phyloP scores from a whole-genome alignment of 2,113 vertebrate genomes.

The Ceyx cyanopectus region DNA sequence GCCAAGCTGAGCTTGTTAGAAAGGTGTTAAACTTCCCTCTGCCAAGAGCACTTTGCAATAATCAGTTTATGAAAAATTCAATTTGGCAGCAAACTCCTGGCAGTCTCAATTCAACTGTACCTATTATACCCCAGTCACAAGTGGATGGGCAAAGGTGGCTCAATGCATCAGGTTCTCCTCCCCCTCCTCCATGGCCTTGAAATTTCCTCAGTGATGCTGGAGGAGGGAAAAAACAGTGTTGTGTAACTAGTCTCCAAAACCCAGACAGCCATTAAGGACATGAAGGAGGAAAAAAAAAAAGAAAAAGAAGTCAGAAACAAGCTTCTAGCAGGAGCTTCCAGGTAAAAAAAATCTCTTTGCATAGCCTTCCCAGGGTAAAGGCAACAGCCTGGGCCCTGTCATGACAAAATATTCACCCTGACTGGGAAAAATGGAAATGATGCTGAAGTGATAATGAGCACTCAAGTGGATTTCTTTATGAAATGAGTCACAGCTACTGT shows the following conservation, averaged over 20 bases:
- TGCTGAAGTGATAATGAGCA: slow-evolving; percentile 40
- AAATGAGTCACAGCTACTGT: slow-evolving; percentile 51
- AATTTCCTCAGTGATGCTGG: slow-evolving; percentile 13
- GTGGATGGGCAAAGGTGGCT: slow-evolving; percentile 50
- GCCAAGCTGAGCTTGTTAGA: slow-evolving; percentile 51
- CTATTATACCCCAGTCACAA: slow-evolving; percentile 52
- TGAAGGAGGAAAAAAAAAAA: neutral
- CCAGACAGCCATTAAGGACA: neutral
- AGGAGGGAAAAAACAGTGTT: slow-evolving; percentile 34
- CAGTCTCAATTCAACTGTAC: slow-evolving; percentile 50
- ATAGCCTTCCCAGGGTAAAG: neutral
- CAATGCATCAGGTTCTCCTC: neutral
- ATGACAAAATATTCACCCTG: neutral
- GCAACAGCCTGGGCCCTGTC: neutral
- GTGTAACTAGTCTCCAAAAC: slow-evolving; percentile 48
- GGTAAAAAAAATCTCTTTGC: neutral
- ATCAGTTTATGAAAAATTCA: slow-evolving; percentile 65
- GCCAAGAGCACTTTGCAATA: slow-evolving; percentile 57
- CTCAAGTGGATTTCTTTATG: slow-evolving; percentile 14
- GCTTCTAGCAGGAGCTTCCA: slow-evolving; percentile 19
- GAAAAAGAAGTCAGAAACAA: neutral
- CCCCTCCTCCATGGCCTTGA: neutral
- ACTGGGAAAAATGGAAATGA: slow-evolving; percentile 47
- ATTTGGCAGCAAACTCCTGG: slow-evolving; percentile 58
- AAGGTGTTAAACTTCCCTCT: slow-evolving; percentile 59